Conservation (phyloP, 2,113 vertebrate species). For the Dipodomys ordii region DNA sequence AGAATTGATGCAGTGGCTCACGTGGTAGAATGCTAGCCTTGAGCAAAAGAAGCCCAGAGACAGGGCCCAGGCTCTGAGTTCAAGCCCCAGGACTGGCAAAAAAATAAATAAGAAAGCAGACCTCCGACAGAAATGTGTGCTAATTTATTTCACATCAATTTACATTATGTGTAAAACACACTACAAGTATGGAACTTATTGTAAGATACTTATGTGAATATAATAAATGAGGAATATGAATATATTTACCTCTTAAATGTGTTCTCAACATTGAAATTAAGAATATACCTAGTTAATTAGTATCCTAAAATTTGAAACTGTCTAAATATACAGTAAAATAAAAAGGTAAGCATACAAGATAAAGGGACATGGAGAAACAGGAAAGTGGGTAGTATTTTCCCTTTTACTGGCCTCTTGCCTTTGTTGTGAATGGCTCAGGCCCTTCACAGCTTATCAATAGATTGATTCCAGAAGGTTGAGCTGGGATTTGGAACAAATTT, state of each 20-base stretch:
- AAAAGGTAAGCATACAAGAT: neutral
- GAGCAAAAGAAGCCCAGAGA: no score
- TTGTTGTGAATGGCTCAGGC: neutral
- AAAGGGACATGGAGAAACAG: neutral
- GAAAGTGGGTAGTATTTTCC: neutral
- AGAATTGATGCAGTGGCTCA: no score
- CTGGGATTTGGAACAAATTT: neutral
- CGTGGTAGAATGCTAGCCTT: no score
- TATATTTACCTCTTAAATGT: slow-evolving; percentile 17
- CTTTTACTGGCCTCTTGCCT: neutral
- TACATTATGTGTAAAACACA: neutral
- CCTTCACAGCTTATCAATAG: neutral
- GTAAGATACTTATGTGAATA: slow-evolving; percentile 16
- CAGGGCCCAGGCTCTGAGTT: no score
- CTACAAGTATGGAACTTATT: neutral
- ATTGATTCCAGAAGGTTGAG: slow-evolving; percentile 28
- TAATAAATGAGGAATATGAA: neutral
- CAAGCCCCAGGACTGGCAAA: no score
- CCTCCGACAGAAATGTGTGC: neutral
- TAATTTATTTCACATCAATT: neutral
- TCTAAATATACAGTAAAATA: neutral
- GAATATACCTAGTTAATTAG: neutral
- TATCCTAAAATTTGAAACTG: slow-evolving; percentile 26
- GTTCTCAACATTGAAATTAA: neutral
- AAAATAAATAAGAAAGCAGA: neutral